phyloP scores from a whole-genome alignment of 2,797 vertebrate species.

The Phrynocephalus forsythii region DNA sequence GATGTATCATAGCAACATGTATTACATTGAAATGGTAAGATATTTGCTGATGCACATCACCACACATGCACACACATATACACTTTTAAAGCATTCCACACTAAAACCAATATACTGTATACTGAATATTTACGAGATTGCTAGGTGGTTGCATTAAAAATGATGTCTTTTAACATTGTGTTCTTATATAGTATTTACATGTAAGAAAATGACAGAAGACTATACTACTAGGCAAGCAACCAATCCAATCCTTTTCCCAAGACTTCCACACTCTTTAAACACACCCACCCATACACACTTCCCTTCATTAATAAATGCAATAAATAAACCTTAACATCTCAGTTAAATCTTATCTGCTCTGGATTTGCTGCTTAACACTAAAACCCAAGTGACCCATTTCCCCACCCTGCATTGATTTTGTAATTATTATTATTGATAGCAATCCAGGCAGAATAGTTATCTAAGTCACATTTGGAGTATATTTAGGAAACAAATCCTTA shows the following conservation, averaged over 20 bases:
- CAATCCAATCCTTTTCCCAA: conserved; percentile 61
- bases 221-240: conserved; percentile 8
- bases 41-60: not conserved
- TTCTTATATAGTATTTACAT: conserved; percentile 50
- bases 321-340: conserved; percentile 86
- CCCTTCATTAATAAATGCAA: conserved; percentile 86
- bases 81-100: not conserved
- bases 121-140: conserved; percentile 29
- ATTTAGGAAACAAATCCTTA: conserved; percentile 69
- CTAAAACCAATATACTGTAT: not conserved
- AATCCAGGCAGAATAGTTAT: conserved; percentile 80
- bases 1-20: not conserved
- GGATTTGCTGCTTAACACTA: conserved; percentile 94
- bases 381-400: conserved; percentile 94
- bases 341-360: conserved; percentile 88
- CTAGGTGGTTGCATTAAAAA: conserved; percentile 16
- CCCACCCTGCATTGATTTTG: conserved; percentile 79
- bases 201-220: conserved; percentile 42
- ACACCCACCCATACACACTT: conserved; percentile 55
- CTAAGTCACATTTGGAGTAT: conserved; percentile 59
- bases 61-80: too few relatives aligned
- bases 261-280: conserved; percentile 38
- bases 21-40: not conserved
- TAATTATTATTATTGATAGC: conserved; percentile 58
- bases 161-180: conserved; percentile 35